Conservation (phyloP, 2,888 invertebrate species). For the Drosophila mayaguana region DNA sequence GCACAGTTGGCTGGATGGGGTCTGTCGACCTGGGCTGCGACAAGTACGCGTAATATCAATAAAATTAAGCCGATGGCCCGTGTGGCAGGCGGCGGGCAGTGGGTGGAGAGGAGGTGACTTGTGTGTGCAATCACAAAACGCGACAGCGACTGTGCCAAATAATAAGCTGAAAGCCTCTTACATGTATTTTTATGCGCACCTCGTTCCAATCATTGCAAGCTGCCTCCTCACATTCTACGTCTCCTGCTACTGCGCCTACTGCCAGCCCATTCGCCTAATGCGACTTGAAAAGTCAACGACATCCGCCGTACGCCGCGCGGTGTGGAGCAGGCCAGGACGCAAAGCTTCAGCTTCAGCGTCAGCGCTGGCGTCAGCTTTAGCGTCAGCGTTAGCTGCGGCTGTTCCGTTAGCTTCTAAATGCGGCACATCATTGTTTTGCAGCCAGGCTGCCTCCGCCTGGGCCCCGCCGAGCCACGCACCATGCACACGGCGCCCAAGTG, state of each 20-base stretch:
- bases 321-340: conserved; percentile 4
- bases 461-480: conserved; percentile 6
- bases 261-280: conserved; percentile 63
- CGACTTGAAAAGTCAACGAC: conserved; percentile 80
- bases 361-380: too few species aligned
- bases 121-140: conserved; percentile 69
- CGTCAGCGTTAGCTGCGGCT: conserved; percentile 2
- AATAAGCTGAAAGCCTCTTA: conserved; percentile 81
- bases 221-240: conserved; percentile 8
- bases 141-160: conserved; percentile 71
- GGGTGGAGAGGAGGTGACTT: neutral
- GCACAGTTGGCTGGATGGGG: neutral
- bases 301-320: conserved; percentile 51
- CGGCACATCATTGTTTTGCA: conserved; percentile 69
- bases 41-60: conserved; percentile 78
- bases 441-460: conserved; percentile 28
- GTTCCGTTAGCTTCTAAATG: conserved; percentile 64
- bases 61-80: conserved; percentile 68
- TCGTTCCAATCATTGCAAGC: conserved; percentile 50
- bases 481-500: conserved; percentile 27
- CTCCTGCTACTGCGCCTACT: neutral
- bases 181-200: conserved; percentile 74
- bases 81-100: neutral
- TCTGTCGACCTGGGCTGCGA: conserved; percentile 55
- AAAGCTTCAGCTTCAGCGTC: neutral